Evolutionary conservation across 92 coral and sea anemone genomes (phyloP).

Genomic region (Desmophyllum pertusum): DNA sequence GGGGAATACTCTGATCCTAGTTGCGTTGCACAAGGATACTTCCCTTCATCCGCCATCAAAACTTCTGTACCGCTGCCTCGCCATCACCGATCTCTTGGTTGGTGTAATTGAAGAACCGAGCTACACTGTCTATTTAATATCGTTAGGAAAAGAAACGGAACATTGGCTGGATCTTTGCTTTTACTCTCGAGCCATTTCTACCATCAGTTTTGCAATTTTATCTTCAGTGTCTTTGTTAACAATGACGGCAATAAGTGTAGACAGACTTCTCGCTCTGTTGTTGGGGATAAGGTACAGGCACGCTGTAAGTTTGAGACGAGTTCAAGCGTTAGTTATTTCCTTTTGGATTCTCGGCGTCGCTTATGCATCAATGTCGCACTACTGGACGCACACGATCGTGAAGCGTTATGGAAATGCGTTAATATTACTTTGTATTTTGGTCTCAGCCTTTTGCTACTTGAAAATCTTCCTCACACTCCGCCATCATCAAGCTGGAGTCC

Average conservation of each 20-base stretch:
- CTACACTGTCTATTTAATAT: no score
- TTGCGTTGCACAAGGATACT: background rate
- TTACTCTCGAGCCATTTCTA: no score
- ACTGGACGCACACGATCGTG: background rate
- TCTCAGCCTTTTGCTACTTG: background rate
- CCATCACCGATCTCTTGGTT: no score
- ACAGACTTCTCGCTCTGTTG: no score
- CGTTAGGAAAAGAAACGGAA: no score
- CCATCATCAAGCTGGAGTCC: background rate
- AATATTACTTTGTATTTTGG: background rate
- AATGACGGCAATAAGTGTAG: no score
- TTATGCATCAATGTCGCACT: background rate
- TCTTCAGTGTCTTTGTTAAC: no score
- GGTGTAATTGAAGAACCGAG: no score
- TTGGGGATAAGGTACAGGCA: constrained; percentile 4
- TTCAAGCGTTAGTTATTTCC: background rate
- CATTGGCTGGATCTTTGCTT: no score
- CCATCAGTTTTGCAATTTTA: no score
- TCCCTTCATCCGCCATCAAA: constrained; percentile 10
- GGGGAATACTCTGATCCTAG: no score
- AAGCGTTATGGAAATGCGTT: background rate
- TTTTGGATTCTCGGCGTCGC: background rate
- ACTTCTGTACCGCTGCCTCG: background rate
- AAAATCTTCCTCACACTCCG: background rate
- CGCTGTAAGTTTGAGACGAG: background rate